phyloP scores from a whole-genome alignment of 2,797 vertebrate genomes.

The Podarcis lilfordi region DNA sequence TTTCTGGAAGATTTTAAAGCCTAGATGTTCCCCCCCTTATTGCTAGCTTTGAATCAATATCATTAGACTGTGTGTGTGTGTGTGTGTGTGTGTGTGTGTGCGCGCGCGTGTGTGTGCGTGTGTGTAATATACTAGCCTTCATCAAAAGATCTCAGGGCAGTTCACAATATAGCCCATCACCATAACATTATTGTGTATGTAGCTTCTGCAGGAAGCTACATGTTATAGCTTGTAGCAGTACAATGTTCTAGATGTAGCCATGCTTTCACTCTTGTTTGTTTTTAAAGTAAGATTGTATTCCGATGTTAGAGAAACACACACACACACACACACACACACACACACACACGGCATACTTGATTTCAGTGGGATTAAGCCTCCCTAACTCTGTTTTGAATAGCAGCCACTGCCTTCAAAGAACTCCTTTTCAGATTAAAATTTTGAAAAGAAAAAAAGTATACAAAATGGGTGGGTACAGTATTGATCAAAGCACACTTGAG shows the following conservation, averaged over 20 bases:
- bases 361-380: not conserved
- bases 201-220: not conserved
- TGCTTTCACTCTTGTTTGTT: not conserved
- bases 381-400: not conserved
- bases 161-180: not conserved
- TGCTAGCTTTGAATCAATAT: not conserved
- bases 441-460: not conserved
- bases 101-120: rapidly evolving
- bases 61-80: not conserved
- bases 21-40: not conserved
- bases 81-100: no score
- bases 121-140: no score
- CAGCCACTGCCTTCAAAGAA: not conserved
- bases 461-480: not conserved
- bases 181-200: not conserved
- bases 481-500: not conserved
- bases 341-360: not conserved
- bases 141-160: no score
- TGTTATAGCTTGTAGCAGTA: not conserved
- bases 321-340: no score
- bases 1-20: not conserved
- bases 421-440: not conserved
- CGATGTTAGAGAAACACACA: no score
- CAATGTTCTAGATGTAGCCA: not conserved
- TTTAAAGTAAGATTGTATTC: not conserved